Evolutionary conservation across 2,888 invertebrate genomes (phyloP).

Genomic region (Clitarchus hookeri): DNA sequence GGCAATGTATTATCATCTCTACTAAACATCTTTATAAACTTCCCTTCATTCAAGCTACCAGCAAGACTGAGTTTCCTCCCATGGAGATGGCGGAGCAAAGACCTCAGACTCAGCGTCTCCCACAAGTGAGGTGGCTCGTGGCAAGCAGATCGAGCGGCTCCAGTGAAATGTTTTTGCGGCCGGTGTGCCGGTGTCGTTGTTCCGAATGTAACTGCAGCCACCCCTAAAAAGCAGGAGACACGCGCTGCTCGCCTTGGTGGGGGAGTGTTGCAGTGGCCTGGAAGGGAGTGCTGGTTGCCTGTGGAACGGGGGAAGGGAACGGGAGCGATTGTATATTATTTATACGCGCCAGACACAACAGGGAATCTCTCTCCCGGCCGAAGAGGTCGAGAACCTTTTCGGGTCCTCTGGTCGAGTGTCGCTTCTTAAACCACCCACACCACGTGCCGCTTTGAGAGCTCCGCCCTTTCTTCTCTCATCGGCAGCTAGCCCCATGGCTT

Average conservation of each 20-base stretch:
- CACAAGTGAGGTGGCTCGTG: neutral
- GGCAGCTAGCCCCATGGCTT: no score
- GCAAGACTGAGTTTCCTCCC: no score
- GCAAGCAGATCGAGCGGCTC: neutral
- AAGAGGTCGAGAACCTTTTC: conserved; percentile 4
- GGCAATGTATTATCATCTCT: no score
- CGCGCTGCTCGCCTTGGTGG: neutral
- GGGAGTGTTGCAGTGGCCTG: neutral
- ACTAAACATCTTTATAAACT: no score
- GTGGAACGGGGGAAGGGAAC: neutral
- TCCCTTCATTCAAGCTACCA: no score
- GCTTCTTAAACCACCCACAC: no score
- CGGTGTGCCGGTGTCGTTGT: neutral
- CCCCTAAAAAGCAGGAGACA: neutral
- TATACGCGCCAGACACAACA: conserved; percentile 14
- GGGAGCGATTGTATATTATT: conserved; percentile 2
- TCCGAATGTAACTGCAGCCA: conserved; percentile 1
- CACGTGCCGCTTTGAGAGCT: no score
- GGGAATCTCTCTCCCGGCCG: conserved; percentile 7
- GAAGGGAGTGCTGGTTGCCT: neutral
- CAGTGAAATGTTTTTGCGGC: neutral
- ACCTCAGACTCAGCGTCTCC: no score
- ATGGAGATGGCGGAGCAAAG: no score
- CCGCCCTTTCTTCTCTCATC: no score
- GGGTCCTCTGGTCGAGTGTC: no score